Conservation (phyloP, 2,888 invertebrate species). For the Oegoconia quadripuncta region DNA sequence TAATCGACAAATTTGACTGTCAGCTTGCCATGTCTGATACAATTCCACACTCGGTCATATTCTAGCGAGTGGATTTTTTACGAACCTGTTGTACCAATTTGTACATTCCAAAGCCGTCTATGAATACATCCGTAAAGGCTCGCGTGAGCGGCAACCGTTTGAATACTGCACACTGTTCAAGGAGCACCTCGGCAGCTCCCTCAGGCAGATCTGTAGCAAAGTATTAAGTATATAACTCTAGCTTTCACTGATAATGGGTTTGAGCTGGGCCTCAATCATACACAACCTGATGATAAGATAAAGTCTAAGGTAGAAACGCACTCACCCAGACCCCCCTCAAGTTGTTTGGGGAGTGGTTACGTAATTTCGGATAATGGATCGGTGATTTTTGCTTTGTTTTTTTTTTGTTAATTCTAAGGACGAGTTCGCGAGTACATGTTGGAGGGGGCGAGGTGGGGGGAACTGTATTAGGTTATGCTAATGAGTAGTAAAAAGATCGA, state of each 20-base stretch:
- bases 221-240: not conserved
- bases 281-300: too few species aligned
- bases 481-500: too few species aligned
- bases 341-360: not conserved
- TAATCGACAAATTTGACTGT: not conserved
- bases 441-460: too few species aligned
- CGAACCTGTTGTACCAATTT: conserved; percentile 48
- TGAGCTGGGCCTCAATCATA: too few species aligned
- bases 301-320: too few species aligned
- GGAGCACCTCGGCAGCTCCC: conserved; percentile 36
- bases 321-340: not conserved
- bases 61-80: not conserved
- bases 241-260: too few species aligned
- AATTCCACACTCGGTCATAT: not conserved
- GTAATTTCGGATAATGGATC: too few species aligned
- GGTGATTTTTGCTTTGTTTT: too few species aligned
- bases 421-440: too few species aligned
- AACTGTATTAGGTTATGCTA: too few species aligned
- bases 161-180: conserved; percentile 48
- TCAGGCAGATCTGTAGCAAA: conserved; percentile 48
- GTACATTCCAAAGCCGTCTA: conserved; percentile 49
- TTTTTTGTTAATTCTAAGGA: too few species aligned
- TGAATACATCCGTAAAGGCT: conserved; percentile 57
- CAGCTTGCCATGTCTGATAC: not conserved
- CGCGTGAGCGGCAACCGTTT: conserved; percentile 49